Percentiles rank a stretch among this genome's conserved stretches.
These are phyloP conservation scores for Stenopsyche tienmushanensis DNA, from an alignment of 1,140 invertebrate species.

Conservation along the genomic window DNA sequence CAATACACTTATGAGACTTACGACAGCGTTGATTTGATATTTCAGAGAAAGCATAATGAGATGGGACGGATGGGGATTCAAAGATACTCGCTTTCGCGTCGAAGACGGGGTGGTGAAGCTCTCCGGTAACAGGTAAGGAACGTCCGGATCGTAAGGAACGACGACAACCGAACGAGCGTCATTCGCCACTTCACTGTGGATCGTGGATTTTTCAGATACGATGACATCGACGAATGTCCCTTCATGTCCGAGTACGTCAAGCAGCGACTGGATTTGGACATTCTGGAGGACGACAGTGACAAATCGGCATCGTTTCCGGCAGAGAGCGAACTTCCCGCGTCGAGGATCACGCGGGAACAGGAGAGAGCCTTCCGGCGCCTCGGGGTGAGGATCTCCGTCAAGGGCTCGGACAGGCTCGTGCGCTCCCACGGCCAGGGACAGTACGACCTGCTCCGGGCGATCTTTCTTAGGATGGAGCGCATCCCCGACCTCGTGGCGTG, in stretches of 20 bases:
- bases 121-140: conserved; percentile 50
- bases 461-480: conserved; percentile 69
- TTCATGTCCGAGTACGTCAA: too few species aligned
- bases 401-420: conserved; percentile 81
- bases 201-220: conserved; percentile 74
- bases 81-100: conserved; percentile 62
- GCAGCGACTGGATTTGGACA: too few species aligned
- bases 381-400: conserved; percentile 63
- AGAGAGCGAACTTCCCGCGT: conserved; percentile 55
- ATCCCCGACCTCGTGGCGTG: conserved; percentile 94
- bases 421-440: conserved; percentile 94
- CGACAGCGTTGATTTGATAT: too few species aligned
- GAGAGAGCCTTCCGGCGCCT: conserved; percentile 1
- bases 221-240: conserved; percentile 77
- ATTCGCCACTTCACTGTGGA: conserved; percentile 80
- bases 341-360: conserved; percentile 55
- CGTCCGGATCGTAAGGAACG: too few species aligned
- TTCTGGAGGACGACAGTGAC: too few species aligned
- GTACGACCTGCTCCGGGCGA: conserved; percentile 80
- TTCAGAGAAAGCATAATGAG: conserved; percentile 82
- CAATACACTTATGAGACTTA: too few species aligned
- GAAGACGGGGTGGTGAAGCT: conserved; percentile 42
- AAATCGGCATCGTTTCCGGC: conserved; percentile 53
- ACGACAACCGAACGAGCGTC: too few species aligned
- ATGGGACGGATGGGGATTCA: conserved; percentile 99